Conservation (phyloP, 2,888 invertebrate species). For the Harpagoxenus sublaevis region DNA sequence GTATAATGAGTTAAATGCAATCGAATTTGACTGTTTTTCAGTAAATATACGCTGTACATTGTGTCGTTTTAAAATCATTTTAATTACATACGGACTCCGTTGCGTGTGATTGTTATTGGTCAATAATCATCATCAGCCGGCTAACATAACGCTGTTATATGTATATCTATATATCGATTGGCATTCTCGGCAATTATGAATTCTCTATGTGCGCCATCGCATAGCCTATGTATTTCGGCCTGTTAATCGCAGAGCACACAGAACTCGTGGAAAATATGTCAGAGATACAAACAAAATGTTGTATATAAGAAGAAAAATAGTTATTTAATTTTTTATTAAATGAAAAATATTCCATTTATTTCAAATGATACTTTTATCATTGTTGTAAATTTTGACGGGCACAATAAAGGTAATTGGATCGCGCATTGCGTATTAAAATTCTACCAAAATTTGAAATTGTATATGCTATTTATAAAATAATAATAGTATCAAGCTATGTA, state of each 20-base stretch:
- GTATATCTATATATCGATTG: slow-evolving; percentile 72
- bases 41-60: slow-evolving; percentile 45
- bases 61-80: slow-evolving; percentile 67
- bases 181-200: slow-evolving; percentile 74
- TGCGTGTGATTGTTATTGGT: slow-evolving; percentile 71
- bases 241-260: slow-evolving; percentile 6
- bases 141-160: slow-evolving; percentile 64
- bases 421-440: slow-evolving; percentile 23
- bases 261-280: background rate
- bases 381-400: background rate
- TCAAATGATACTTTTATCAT: slow-evolving; percentile 1
- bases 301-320: background rate
- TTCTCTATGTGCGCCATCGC: slow-evolving; percentile 61
- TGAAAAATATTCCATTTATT: background rate
- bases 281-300: background rate
- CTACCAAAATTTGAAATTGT: slow-evolving; percentile 12
- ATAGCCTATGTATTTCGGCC: slow-evolving; percentile 35
- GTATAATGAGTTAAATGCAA: slow-evolving; percentile 14
- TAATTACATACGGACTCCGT: slow-evolving; percentile 56
- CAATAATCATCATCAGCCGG: slow-evolving; percentile 72
- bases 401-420: background rate
- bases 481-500: slow-evolving; percentile 21
- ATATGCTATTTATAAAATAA: slow-evolving; percentile 36
- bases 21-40: background rate
- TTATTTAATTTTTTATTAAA: background rate